phyloP scores from a whole-genome alignment of 2,888 invertebrate genomes.

The Petrophora chlorosata region DNA sequence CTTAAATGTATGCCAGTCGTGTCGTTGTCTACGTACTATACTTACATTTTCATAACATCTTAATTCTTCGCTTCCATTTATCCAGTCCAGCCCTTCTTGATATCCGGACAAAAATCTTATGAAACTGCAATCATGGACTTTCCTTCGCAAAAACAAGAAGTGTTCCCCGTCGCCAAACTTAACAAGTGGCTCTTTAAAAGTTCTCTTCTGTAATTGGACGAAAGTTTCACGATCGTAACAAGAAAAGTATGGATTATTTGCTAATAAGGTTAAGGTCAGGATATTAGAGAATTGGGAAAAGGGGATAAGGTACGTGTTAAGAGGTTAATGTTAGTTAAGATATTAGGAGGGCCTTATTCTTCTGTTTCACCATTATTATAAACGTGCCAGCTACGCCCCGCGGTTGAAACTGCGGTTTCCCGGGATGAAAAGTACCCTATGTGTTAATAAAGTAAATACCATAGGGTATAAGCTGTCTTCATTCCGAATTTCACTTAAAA shows the following conservation, averaged over 20 bases:
- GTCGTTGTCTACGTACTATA: too few relatives aligned
- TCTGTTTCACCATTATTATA: too few relatives aligned
- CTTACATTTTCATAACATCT: too few relatives aligned
- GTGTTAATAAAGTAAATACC: too few relatives aligned
- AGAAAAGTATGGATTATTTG: slow-evolving; percentile 16
- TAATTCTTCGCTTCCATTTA: neutral
- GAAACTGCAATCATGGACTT: slow-evolving; percentile 29
- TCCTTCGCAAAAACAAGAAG: slow-evolving; percentile 24
- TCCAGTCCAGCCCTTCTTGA: neutral
- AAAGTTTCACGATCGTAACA: slow-evolving; percentile 24
- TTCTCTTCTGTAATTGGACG: slow-evolving; percentile 32
- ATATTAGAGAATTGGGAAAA: neutral
- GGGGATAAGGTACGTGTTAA: neutral
- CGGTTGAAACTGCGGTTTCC: too few relatives aligned
- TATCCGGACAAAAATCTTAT: slow-evolving; percentile 16
- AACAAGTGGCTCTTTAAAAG: slow-evolving; percentile 36
- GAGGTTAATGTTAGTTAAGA: too few relatives aligned
- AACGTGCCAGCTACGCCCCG: too few relatives aligned
- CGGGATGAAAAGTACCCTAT: too few relatives aligned
- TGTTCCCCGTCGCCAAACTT: slow-evolving; percentile 24
- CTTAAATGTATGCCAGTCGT: too few relatives aligned
- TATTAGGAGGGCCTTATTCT: too few relatives aligned
- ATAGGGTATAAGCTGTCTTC: too few relatives aligned
- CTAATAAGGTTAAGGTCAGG: slow-evolving; percentile 4
- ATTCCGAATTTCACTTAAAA: too few relatives aligned